Evolutionary conservation across 23 tunicate genomes (phyloP).

Genomic region (Styela clava): DNA sequence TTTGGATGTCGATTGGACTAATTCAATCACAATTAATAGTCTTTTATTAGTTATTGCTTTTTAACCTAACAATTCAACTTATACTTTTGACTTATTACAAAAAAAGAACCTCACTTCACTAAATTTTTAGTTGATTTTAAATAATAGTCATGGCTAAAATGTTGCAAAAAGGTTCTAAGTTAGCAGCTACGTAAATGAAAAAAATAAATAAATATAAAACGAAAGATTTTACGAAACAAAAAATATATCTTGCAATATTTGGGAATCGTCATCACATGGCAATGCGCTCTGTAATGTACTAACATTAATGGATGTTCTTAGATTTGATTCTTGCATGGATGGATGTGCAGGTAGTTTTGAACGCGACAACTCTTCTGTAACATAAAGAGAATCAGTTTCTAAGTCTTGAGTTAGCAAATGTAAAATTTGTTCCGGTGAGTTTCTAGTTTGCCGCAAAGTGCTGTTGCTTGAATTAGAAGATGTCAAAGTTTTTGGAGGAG

Average conservation of each 20-base stretch:
- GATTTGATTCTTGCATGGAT: not conserved
- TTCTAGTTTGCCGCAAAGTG: not conserved
- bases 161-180: too few species aligned
- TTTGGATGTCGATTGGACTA: too few species aligned
- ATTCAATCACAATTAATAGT: too few species aligned
- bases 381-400: not conserved
- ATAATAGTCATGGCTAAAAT: too few species aligned
- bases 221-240: not conserved
- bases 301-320: not conserved
- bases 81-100: too few species aligned
- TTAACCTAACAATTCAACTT: too few species aligned
- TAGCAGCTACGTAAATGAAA: too few species aligned
- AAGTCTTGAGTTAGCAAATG: not conserved
- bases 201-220: too few species aligned
- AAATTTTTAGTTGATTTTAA: too few species aligned
- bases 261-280: conserved; percentile 12
- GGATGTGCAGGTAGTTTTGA: not conserved
- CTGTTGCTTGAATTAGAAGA: not conserved
- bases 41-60: too few species aligned
- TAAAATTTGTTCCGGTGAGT: not conserved
- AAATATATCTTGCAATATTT: conserved; percentile 33
- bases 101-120: too few species aligned
- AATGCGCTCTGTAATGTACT: not conserved
- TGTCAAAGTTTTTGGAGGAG: not conserved
- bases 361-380: not conserved